Evolutionary conservation across 2,113 vertebrate species (phyloP).

Genomic region (Sorex araneus): DNA sequence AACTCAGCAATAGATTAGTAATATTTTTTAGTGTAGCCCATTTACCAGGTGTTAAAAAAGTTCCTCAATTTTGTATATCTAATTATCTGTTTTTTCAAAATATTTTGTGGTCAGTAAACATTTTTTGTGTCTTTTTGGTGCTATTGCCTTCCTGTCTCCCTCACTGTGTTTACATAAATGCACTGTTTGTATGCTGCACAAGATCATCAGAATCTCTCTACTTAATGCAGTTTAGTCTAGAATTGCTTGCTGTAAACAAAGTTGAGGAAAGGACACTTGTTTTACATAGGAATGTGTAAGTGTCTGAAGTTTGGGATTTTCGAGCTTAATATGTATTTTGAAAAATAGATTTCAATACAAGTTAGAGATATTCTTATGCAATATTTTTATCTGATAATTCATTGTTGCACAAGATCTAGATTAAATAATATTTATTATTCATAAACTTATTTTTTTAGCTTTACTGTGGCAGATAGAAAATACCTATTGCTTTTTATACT

Average conservation of each 20-base stretch:
- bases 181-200: slow-evolving; percentile 83
- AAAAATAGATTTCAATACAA: slow-evolving; percentile 77
- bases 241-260: slow-evolving; percentile 88
- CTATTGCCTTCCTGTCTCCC: slow-evolving; percentile 86
- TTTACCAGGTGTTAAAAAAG: slow-evolving; percentile 68
- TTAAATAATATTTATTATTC: slow-evolving; percentile 59
- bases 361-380: slow-evolving; percentile 65
- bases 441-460: background rate
- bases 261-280: slow-evolving; percentile 84
- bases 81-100: slow-evolving; percentile 75
- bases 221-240: slow-evolving; percentile 90
- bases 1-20: slow-evolving; percentile 74
- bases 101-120: slow-evolving; percentile 59
- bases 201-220: slow-evolving; percentile 82
- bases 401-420: slow-evolving; percentile 44
- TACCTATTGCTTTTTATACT: background rate
- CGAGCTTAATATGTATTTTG: slow-evolving; percentile 72
- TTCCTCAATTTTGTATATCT: slow-evolving; percentile 72
- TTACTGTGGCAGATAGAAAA: background rate
- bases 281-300: slow-evolving; percentile 78
- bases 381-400: slow-evolving; percentile 33
- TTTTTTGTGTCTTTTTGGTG: slow-evolving; percentile 63
- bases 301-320: slow-evolving; percentile 75
- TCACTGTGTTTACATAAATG: slow-evolving; percentile 88
- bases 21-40: slow-evolving; percentile 68